phyloP scores from a whole-genome alignment of 2,797 vertebrate species.

The Sebastes vulpes region DNA sequence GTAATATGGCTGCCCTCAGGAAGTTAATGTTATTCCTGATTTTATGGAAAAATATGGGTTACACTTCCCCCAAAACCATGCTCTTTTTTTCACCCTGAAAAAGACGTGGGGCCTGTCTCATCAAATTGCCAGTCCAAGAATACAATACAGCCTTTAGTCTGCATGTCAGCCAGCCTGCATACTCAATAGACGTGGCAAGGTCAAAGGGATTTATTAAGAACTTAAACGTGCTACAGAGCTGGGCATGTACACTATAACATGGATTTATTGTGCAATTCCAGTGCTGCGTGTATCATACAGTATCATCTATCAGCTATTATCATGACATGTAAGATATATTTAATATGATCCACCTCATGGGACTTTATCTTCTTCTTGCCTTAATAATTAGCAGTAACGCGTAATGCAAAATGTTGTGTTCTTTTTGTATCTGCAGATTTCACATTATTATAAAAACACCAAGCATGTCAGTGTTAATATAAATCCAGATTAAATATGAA shows the following conservation, averaged over 20 bases:
- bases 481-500: neutral
- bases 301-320: neutral
- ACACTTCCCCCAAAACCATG: neutral
- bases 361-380: neutral
- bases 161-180: constrained; percentile 22
- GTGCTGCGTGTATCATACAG: neutral
- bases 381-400: neutral
- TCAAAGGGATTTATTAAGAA: constrained; percentile 29
- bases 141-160: neutral
- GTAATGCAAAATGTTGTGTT: neutral
- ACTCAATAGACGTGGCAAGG: constrained; percentile 22
- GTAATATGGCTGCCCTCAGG: constrained; percentile 4
- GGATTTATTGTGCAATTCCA: constrained; percentile 10
- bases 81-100: constrained; percentile 57
- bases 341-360: neutral
- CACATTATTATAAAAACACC: neutral
- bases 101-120: constrained; percentile 14
- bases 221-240: neutral
- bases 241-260: neutral
- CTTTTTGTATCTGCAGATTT: neutral
- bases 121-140: constrained; percentile 33
- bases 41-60: constrained; percentile 25
- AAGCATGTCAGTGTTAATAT: neutral
- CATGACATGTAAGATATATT: neutral
- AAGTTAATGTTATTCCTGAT: constrained; percentile 34